Percentiles rank a stretch among this genome's conserved stretches.
phyloP scores from a whole-genome alignment of 2,113 vertebrate genomes.

The Lophura nycthemera region DNA sequence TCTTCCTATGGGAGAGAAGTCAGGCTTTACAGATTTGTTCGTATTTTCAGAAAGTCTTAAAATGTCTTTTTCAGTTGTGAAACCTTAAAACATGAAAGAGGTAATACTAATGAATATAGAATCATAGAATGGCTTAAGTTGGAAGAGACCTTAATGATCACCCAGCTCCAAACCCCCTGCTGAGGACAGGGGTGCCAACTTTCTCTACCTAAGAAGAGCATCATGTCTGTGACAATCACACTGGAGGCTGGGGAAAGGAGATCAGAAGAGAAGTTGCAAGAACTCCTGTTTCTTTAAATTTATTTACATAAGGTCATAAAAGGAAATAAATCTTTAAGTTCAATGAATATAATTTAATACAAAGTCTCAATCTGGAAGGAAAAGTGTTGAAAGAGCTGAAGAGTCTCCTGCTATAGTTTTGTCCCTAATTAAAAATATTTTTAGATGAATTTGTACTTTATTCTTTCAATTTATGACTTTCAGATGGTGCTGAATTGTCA shows the following conservation, averaged over 20 bases:
- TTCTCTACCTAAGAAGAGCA: neutral
- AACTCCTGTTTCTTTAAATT: neutral
- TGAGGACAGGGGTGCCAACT: too few species aligned
- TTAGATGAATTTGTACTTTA: neutral
- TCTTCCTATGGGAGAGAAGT: neutral
- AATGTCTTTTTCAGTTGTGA: neutral
- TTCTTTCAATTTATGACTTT: neutral
- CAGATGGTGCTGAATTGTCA: neutral
- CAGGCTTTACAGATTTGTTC: neutral
- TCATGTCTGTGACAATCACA: neutral
- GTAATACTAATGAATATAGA: neutral
- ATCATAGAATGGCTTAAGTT: too few species aligned
- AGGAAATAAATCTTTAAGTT: neutral
- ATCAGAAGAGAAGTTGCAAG: neutral
- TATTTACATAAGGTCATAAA: neutral
- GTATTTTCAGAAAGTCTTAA: neutral
- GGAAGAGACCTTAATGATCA: too few species aligned
- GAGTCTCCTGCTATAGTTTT: neutral
- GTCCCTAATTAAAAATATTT: neutral
- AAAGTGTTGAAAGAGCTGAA: neutral
- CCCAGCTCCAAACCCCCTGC: too few species aligned
- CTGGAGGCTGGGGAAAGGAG: neutral
- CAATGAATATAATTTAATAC: neutral
- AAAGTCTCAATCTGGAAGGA: neutral
- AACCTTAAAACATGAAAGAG: neutral